Base-by-base conservation (phyloP, 2,797 vertebrate species). In the Fringilla coelebs region DNA sequence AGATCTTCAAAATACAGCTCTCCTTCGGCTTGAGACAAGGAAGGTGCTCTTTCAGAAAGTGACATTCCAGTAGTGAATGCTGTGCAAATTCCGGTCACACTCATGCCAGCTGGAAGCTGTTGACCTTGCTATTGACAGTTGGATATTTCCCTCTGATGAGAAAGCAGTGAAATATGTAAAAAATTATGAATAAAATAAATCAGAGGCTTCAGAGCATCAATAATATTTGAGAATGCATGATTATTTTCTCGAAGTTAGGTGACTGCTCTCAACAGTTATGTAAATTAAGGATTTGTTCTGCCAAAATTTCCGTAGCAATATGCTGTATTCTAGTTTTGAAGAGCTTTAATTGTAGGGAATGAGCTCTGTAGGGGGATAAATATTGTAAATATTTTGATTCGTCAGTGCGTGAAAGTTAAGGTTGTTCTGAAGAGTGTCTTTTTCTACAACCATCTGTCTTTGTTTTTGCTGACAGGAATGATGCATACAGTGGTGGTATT, bases 321-420 rank as follows among this genome's bases (percentile, higher is more conserved):
- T 88, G 88, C 89, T 96, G 46, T 12, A 9, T 57, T n/a, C n/a
- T 43, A 67, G 36, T 81, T 91, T 68, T 62, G 79, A 88, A 88
- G 61, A 88, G 71, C 66, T 88, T 83, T 90, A 94, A 88, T 93
- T 90, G 76, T 62, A 67, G 61, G 74, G 86, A 82, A 74, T 49
- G 68, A 89, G 54, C 74, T 89, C 80, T 92, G 85, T 76, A 51
- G 49, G 36, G 63, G 32, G 40, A 83, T 72, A 61, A 58, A 65
- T 80, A 43, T 16, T 75, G 54, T 94, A 92, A 96, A 97, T 95
- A 90, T 95, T 96, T 96, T 96, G 92, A 89, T 85, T 92, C 45
- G 19, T 89, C 88, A 48, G 26, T 89, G 43, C 4, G 14, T 78
- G 86, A 65, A 92, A 80, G 91, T 94, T 96, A 61, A 40, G 34